Evolutionary conservation across 1,140 invertebrate genomes (phyloP).

Genomic region (Orussus abietinus): DNA sequence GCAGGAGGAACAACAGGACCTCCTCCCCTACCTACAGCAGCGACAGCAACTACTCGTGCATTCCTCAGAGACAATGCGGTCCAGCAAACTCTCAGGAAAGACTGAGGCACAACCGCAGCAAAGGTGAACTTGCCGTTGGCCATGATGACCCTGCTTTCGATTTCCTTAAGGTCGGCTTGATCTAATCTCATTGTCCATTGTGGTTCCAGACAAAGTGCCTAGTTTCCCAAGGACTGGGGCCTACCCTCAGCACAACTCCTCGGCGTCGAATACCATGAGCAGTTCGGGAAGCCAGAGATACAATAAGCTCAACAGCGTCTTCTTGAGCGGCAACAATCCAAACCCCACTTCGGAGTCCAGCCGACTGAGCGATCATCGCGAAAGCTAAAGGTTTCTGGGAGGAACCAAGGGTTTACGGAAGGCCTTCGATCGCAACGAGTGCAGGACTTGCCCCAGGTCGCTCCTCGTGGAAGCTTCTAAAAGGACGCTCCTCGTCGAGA

Average conservation of each 20-base stretch:
- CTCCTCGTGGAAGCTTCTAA: too few relatives aligned
- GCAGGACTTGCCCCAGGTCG: slow-evolving; percentile 10
- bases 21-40: slow-evolving; percentile 49
- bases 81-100: slow-evolving; percentile 47
- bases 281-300: slow-evolving; percentile 49
- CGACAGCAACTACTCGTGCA: slow-evolving; percentile 51
- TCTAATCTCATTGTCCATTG: too few relatives aligned
- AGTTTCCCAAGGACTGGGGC: slow-evolving; percentile 40
- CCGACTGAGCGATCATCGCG: slow-evolving; percentile 43
- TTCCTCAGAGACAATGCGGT: slow-evolving; percentile 42
- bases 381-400: slow-evolving; percentile 50
- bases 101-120: slow-evolving; percentile 45
- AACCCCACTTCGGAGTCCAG: slow-evolving; percentile 36
- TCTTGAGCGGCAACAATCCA: slow-evolving; percentile 36
- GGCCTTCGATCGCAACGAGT: slow-evolving; percentile 28
- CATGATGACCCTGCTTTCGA: too few relatives aligned
- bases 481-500: too few relatives aligned
- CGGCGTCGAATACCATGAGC: slow-evolving; percentile 47
- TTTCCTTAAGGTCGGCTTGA: too few relatives aligned
- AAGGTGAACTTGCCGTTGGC: slow-evolving; percentile 35
- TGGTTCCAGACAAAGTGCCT: slow-evolving; percentile 49
- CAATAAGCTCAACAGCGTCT: slow-evolving; percentile 48
- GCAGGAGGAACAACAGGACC: slow-evolving; percentile 40
- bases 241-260: slow-evolving; percentile 47
- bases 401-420: slow-evolving; percentile 4